Evolutionary conservation across 2,797 vertebrate species (phyloP).

Genomic region (Falco peregrinus): DNA sequence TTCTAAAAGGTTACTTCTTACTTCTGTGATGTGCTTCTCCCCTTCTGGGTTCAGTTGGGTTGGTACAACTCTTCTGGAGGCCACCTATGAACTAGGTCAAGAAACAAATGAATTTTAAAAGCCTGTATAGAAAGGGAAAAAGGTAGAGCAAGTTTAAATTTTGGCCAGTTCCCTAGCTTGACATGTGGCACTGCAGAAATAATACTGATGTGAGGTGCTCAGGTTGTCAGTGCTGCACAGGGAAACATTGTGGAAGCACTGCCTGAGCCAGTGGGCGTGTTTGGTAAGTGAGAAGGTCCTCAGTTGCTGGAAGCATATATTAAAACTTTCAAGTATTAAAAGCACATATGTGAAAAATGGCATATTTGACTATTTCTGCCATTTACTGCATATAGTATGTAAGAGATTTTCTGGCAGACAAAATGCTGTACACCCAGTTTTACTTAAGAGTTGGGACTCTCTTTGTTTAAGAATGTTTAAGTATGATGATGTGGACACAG

Average conservation of each 20-base stretch:
- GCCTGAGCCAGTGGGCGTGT: not conserved
- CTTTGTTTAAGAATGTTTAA: not conserved
- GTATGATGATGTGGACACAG: not conserved
- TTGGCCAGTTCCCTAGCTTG: not conserved
- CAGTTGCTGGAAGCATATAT: not conserved
- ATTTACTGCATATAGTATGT: not conserved
- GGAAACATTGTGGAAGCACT: not conserved
- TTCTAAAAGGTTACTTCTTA: not conserved
- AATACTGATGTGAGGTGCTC: not conserved
- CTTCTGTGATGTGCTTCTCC: not conserved
- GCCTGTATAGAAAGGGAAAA: not conserved
- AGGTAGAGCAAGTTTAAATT: not conserved
- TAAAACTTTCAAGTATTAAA: not conserved
- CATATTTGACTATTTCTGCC: not conserved
- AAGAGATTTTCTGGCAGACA: not conserved
- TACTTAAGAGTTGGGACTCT: not conserved
- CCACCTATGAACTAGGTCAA: not conserved
- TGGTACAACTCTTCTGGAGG: not conserved
- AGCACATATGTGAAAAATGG: not conserved
- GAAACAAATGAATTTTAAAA: not conserved
- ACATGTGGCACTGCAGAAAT: not conserved
- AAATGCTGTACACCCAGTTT: not conserved
- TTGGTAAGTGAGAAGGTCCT: not conserved
- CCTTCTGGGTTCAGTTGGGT: not conserved
- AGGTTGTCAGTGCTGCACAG: not conserved